These are phyloP conservation scores for Acleris laterana DNA, from an alignment of 2,888 invertebrate genomes.

Conservation along the genomic window DNA sequence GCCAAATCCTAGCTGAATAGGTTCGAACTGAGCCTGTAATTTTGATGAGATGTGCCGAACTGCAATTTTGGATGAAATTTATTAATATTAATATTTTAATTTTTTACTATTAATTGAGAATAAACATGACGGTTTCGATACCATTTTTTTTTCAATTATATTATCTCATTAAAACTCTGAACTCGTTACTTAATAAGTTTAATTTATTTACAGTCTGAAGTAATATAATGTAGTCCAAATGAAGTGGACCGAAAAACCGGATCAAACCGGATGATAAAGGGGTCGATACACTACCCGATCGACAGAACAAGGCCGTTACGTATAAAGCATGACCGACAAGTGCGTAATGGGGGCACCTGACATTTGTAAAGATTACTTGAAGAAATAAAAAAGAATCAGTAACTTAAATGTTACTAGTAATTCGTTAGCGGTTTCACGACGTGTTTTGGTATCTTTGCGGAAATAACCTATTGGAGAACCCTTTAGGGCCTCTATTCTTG, in stretches of 20 bases:
- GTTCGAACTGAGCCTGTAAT: too few species aligned
- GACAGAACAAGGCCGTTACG: slow-evolving; percentile 28
- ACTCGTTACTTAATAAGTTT: too few species aligned
- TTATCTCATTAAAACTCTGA: too few species aligned
- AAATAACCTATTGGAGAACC: too few species aligned
- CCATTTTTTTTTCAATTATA: too few species aligned
- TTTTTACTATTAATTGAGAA: too few species aligned
- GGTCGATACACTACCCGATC: slow-evolving; percentile 21
- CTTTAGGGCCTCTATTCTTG: too few species aligned
- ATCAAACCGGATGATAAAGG: slow-evolving; percentile 18
- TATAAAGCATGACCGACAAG: slow-evolving; percentile 18
- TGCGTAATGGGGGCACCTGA: slow-evolving; percentile 19
- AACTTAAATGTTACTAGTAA: slow-evolving; percentile 15
- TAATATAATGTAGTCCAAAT: slow-evolving; percentile 5
- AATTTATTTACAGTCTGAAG: neutral
- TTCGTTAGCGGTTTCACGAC: neutral
- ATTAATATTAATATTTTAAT: too few species aligned
- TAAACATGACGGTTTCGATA: too few species aligned
- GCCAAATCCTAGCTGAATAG: too few species aligned
- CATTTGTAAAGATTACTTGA: slow-evolving; percentile 14
- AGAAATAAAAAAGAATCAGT: slow-evolving; percentile 9
- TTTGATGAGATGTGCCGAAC: too few species aligned
- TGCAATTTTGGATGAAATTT: too few species aligned
- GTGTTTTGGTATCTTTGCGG: neutral
- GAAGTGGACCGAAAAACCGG: slow-evolving; percentile 13